Evolutionary conservation across 1,140 invertebrate genomes (phyloP), one percentile per base, ranked within the genome.

Genomic region (Lordiphosa stackelbergi): DNA sequence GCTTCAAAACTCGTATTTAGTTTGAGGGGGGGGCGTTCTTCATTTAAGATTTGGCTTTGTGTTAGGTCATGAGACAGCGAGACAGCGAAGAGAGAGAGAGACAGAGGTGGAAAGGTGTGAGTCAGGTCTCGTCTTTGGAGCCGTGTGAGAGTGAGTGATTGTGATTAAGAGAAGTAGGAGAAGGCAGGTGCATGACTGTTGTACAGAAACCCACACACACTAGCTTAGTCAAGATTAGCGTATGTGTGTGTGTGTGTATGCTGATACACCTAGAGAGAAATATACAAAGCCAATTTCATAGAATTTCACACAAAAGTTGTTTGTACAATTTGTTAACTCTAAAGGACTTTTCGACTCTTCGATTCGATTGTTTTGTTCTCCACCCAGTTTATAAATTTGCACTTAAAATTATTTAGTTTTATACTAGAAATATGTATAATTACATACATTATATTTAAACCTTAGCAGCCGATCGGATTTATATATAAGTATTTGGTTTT

Each of bases 331-430:
- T 49, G n/a, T 42, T 69, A 53, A 63, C 53, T 42, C 59, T 53
- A 43, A 64, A 51, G 45, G 37, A 24, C 61, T 62, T n/a, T n/a
- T n/a, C n/a, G n/a, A n/a, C 42, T 55, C 43, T 59, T 16, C 16
- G 55, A 45, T 16, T 54, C 43, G 69, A 59, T 28, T 42, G 41
- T 43, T 36, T 60, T 62, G 58, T 75, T 66, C 85, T 86, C 85
- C 85, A 86, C 85, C 85, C 85, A 86, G 58, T 85, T 86, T 86
- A 77, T 78, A 85, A 85, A 65, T 75, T 60, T 77, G 63, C 60
- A 56, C 79, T 85, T 85, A 85, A 75, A 81, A 81, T 81, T 84
- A 81, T 57, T 43, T 77, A 66, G 60, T 57, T 62, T 77, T 81
- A 79, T 53, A 53, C 66, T 79, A 81, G 28, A 66, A 65, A 60